phyloP scores from a whole-genome alignment of 2,888 invertebrate species.

The Sicus ferrugineus region DNA sequence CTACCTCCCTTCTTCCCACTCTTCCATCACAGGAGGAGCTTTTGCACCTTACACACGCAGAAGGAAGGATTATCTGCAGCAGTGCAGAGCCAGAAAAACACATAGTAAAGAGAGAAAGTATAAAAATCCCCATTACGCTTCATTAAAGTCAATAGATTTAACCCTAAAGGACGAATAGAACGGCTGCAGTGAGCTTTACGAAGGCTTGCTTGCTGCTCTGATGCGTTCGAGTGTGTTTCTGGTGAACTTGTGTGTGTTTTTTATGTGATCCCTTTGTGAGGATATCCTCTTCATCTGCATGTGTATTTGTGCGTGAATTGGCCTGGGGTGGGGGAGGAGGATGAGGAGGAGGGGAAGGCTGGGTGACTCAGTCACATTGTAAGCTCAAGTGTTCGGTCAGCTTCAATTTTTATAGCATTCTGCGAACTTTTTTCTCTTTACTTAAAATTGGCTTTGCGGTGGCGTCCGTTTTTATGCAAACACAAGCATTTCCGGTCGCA shows the following conservation, averaged over 20 bases:
- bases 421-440: not conserved
- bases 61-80: not conserved
- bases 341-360: not conserved
- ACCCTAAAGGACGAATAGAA: constrained; percentile 4
- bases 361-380: not conserved
- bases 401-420: not conserved
- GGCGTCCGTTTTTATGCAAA: constrained; percentile 4
- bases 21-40: too few relatives aligned
- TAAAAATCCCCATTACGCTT: constrained; percentile 21
- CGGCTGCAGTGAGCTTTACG: constrained; percentile 7
- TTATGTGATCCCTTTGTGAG: too few relatives aligned
- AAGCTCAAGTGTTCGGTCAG: constrained; percentile 15
- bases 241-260: not conserved
- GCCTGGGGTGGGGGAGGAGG: not conserved
- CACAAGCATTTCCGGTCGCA: constrained; percentile 26
- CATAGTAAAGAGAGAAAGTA: not conserved
- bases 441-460: constrained; percentile 5
- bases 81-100: not conserved
- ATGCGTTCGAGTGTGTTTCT: not conserved
- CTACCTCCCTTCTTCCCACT: not conserved
- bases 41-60: not conserved
- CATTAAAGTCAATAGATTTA: constrained; percentile 25
- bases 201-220: not conserved
- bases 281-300: not conserved
- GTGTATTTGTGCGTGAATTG: not conserved